Evolutionary conservation across 2,888 invertebrate genomes (phyloP).

Genomic region (Acanthosepion pharaonis): DNA sequence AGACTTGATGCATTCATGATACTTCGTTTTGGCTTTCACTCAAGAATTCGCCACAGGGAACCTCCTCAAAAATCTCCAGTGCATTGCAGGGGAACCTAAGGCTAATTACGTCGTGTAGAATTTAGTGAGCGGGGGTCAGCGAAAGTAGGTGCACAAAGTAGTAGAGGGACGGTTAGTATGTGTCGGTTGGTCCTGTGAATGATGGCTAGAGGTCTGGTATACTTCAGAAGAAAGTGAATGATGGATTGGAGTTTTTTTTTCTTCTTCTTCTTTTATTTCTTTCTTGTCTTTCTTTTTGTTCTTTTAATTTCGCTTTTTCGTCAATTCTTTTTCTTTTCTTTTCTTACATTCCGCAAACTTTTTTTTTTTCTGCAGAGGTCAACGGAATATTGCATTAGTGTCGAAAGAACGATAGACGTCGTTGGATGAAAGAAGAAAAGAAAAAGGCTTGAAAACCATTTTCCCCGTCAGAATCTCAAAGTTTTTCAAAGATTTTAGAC

Average conservation of each 20-base stretch:
- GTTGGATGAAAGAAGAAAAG: too few relatives aligned
- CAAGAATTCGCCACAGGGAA: neutral
- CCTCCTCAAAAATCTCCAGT: neutral
- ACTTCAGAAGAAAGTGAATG: neutral
- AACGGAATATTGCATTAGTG: too few relatives aligned
- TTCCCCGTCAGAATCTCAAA: too few relatives aligned
- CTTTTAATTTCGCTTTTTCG: too few relatives aligned
- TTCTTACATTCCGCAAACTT: neutral
- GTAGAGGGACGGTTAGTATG: neutral
- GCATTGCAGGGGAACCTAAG: neutral
- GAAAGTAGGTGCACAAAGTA: neutral
- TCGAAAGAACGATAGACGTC: too few relatives aligned
- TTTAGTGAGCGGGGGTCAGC: neutral
- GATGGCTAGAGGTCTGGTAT: neutral
- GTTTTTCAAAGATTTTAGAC: too few relatives aligned
- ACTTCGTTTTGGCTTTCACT: neutral
- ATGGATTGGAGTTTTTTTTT: neutral
- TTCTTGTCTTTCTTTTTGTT: neutral
- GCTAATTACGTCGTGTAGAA: constrained; percentile 33
- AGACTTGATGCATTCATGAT: constrained; percentile 2
- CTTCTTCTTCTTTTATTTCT: neutral
- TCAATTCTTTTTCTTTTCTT: neutral
- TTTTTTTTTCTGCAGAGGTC: neutral
- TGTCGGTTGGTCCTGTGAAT: neutral
- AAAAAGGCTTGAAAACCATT: too few relatives aligned